These are phyloP conservation scores for Triops longicaudatus DNA, from an alignment of 1,140 invertebrate species.

Conservation along the genomic window DNA sequence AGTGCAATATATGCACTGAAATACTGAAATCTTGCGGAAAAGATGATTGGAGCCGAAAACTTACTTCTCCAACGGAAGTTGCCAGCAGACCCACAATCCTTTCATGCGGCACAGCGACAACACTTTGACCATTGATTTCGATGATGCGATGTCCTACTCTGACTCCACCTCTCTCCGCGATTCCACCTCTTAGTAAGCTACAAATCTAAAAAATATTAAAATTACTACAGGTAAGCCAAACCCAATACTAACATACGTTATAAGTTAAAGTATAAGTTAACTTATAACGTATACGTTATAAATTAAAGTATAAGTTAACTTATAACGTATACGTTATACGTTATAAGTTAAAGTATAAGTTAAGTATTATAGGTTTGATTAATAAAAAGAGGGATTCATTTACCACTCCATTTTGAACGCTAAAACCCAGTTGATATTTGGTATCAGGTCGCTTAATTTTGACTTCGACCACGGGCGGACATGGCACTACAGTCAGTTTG, in stretches of 20 bases:
- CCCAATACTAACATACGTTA: too few relatives aligned
- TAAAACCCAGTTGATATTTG: slow-evolving; percentile 98
- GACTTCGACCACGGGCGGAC: slow-evolving; percentile 99
- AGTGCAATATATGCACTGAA: background rate
- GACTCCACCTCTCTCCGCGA: slow-evolving; percentile 96
- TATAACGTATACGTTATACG: too few relatives aligned
- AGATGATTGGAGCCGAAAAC: slow-evolving; percentile 25
- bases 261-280: too few relatives aligned
- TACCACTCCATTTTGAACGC: slow-evolving; percentile 99
- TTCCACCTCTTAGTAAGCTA: slow-evolving; percentile 91
- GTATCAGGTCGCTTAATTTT: slow-evolving; percentile 98
- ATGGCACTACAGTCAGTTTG: slow-evolving; percentile 96
- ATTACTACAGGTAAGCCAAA: too few relatives aligned
- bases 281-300: too few relatives aligned
- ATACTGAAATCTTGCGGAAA: background rate
- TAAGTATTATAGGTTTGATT: too few relatives aligned
- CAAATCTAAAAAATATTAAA: slow-evolving; percentile 66
- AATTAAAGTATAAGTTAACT: too few relatives aligned
- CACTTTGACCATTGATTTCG: slow-evolving; percentile 98
- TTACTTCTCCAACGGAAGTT: slow-evolving; percentile 96
- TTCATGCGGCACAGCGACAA: slow-evolving; percentile 98
- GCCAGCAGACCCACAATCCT: slow-evolving; percentile 97
- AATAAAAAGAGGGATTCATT: slow-evolving; percentile 44
- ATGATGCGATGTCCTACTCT: slow-evolving; percentile 98
- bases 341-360: too few relatives aligned